Base-by-base conservation (phyloP, 1,140 invertebrate genomes). In the Heliconius hermathena region DNA sequence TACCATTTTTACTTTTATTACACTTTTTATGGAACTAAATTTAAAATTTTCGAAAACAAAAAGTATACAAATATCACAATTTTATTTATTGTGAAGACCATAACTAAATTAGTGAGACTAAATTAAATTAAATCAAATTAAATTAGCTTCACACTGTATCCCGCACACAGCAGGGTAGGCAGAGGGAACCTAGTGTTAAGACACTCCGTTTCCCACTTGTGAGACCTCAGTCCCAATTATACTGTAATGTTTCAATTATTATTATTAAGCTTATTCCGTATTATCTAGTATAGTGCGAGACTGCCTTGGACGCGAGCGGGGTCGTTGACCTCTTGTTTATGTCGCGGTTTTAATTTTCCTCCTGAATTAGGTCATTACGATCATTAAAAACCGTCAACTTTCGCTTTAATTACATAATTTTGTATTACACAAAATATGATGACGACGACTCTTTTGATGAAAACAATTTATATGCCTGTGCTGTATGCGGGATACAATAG, bases 291-390 rank as follows among this genome's bases (percentile, higher is more conserved):
- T 76, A 38, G 46, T 80, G 73, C 74, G 29, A 36, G 73, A 18
- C 8, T 73, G 20, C 38, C 57, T 73, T 77, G 73, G 66, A 80
- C 74, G 81, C 79, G 66, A 73, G 66, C 60, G 29, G 46, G 80
- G 81, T 83, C 84, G 78, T 84, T 86, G 80, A 83, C 80, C 88
- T 79, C 77, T 78, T 79, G 80, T 81, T 85, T 84, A 76, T 78
- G 77, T 78, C 74, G 73, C 76, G 74, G 73, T 83, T 84, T 87
- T 83, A 81, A 83, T 87, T 87, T 86, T 87, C 82, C 88, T 73
- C 84, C 60, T 78, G 85, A 87, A 88, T 84, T 85, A 66, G 84
- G 84, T 86, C 84, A 81, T 80, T 81, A 79, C 70, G 83, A 85
- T 87, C 80, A 83, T 78, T 72, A 72, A 74, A 74, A 6, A 52